These are phyloP conservation scores for Ariolimax columbianus DNA, from an alignment of 2,888 invertebrate species.

Conservation along the genomic window DNA sequence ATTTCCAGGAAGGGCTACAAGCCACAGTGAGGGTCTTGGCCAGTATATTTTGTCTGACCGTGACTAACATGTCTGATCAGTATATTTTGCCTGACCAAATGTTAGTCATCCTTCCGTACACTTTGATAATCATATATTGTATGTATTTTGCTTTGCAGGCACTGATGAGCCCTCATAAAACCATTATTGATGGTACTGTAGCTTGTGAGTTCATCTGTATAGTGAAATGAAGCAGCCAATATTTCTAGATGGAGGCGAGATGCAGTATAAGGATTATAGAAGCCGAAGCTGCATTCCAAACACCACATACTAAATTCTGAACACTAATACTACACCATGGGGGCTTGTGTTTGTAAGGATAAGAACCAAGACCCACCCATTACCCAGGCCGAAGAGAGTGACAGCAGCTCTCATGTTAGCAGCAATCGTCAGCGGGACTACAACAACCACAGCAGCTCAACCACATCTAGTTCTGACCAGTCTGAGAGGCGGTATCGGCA, in stretches of 20 bases:
- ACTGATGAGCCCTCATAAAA: not conserved
- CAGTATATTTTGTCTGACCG: too few species aligned
- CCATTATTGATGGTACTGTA: not conserved
- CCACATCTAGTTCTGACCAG: slow-evolving; percentile 38
- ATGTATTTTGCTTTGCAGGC: not conserved
- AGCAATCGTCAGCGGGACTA: slow-evolving; percentile 30
- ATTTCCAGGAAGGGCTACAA: too few species aligned
- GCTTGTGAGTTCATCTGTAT: not conserved
- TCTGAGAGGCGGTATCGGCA: slow-evolving; percentile 31
- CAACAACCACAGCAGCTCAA: slow-evolving; percentile 49
- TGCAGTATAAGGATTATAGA: not conserved
- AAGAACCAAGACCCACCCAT: slow-evolving; percentile 68
- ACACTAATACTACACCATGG: slow-evolving; percentile 81
- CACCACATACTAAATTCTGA: not conserved
- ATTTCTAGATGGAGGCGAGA: not conserved
- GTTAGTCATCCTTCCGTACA: too few species aligned
- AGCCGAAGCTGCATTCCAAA: not conserved
- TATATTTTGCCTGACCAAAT: too few species aligned
- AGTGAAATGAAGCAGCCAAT: too few species aligned
- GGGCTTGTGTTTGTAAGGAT: slow-evolving; percentile 87
- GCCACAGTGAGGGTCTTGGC: too few species aligned
- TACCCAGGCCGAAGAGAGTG: slow-evolving; percentile 60
- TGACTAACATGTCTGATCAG: too few species aligned
- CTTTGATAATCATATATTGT: too few species aligned
- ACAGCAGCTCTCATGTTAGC: slow-evolving; percentile 55